phyloP scores from a whole-genome alignment of 2,113 vertebrate species.

The Galeopterus variegatus region DNA sequence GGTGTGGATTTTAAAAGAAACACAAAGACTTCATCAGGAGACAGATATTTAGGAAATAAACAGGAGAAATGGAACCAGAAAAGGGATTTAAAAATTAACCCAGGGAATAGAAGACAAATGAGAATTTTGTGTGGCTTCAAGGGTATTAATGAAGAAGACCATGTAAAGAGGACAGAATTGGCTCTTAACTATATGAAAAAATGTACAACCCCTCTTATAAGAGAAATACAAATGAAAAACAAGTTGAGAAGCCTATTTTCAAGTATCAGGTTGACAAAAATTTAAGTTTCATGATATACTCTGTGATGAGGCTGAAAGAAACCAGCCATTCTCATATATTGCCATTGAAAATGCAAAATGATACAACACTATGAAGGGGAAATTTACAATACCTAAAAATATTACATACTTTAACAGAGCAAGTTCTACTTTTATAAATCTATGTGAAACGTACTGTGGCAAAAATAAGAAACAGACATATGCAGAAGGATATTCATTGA shows the following conservation, averaged over 20 bases:
- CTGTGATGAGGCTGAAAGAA: background rate
- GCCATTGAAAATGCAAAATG: background rate
- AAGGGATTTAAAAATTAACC: background rate
- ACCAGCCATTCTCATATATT: background rate
- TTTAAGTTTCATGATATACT: background rate
- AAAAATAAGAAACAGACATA: background rate
- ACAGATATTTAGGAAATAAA: background rate
- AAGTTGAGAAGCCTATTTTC: background rate
- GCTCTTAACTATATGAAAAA: background rate
- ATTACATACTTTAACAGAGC: background rate
- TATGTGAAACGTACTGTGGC: background rate
- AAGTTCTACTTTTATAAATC: background rate
- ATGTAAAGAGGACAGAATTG: background rate
- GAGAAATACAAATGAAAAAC: background rate
- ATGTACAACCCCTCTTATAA: background rate
- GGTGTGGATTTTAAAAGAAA: constrained; percentile 30
- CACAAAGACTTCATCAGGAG: background rate
- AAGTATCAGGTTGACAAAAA: background rate
- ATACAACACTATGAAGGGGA: background rate
- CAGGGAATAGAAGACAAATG: background rate
- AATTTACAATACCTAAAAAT: background rate
- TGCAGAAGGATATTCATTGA: background rate
- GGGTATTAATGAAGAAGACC: background rate
- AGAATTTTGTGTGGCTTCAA: background rate
- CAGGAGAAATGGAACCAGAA: background rate